A percentile compares a stretch with the other conserved stretches of the same genome.
Evolutionary conservation across 2,797 vertebrate species (phyloP).

Genomic region (Sebastes paucispinis): DNA sequence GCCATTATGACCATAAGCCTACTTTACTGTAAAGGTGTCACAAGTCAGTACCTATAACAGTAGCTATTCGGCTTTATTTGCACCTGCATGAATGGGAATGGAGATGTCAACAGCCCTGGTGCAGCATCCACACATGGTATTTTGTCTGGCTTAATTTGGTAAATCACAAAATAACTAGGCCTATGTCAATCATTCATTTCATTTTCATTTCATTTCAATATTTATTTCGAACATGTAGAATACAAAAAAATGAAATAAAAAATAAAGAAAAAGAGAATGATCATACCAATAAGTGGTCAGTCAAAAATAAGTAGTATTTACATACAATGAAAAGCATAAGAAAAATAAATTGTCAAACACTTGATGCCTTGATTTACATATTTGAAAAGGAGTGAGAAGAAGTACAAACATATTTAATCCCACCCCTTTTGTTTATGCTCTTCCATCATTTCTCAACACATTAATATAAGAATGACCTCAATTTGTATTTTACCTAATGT

Average conservation of each 20-base stretch:
- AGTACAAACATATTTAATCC: too few relatives aligned
- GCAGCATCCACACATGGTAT: not conserved
- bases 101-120: accelerated
- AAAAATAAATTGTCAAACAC: too few relatives aligned
- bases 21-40: not conserved
- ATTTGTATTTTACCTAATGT: not conserved
- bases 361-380: too few relatives aligned
- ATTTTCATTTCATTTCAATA: too few relatives aligned
- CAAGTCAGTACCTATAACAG: accelerated
- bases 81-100: not conserved
- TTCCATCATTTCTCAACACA: not conserved
- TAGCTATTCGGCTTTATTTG: not conserved
- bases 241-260: too few relatives aligned
- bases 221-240: too few relatives aligned
- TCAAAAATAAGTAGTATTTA: too few relatives aligned
- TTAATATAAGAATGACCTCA: not conserved
- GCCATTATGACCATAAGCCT: too few relatives aligned
- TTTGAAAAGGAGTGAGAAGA: too few relatives aligned
- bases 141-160: not conserved
- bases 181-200: not conserved
- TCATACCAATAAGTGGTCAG: too few relatives aligned
- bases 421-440: not conserved
- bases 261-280: too few relatives aligned
- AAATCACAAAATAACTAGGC: not conserved
- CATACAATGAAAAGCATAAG: too few relatives aligned